Base-by-base conservation (phyloP, 1,140 invertebrate genomes). In the Drosophila nasuta region DNA sequence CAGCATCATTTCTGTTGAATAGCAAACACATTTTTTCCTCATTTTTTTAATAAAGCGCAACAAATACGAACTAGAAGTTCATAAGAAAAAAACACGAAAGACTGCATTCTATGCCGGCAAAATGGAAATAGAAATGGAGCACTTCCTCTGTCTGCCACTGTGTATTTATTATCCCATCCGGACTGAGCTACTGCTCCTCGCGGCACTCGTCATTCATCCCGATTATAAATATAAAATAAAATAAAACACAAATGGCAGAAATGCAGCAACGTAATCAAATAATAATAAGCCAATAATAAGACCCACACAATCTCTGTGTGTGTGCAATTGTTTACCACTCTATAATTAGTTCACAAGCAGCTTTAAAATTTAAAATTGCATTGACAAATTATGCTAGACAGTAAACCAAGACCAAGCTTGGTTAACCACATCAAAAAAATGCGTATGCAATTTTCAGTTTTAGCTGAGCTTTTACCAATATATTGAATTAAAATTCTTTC, bases 41-140 rank as follows among this genome's bases (percentile, higher is more conserved):
- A 38, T 38, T 87, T 87, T 87, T 87, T 77, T 81, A 88, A 87
- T 87, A 82, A 87, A 88, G 82, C 76, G 57, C 79, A 70, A 79
- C 72, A 86, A 79, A 73, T 75, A 58, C 58, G 70, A 45, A 41
- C 59, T 56, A 17, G 20, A 43, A 69, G 49, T 67, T 13, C 41
- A 69, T 69, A 62, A 75, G 43, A 62, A 57, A 51, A 69, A 56
- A 60, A 67, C 63, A 81, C 63, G 41, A 74, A 51, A 25, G 20
- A 25, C 20, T 25, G 66, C 72, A 75, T 69, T 75, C 68, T 35
- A 30, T 63, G 72, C 43, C 41, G n/a, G 57, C 41, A 3, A 38
- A 10, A 7, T 38, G 35, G 7, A 54, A 8, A 11, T 51, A 17
- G 28, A 57, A 58, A 59, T 38, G 43, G 20, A 62, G 43, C 58